Base-by-base conservation (phyloP, 1,140 invertebrate species). In the Acarapis woodi region DNA sequence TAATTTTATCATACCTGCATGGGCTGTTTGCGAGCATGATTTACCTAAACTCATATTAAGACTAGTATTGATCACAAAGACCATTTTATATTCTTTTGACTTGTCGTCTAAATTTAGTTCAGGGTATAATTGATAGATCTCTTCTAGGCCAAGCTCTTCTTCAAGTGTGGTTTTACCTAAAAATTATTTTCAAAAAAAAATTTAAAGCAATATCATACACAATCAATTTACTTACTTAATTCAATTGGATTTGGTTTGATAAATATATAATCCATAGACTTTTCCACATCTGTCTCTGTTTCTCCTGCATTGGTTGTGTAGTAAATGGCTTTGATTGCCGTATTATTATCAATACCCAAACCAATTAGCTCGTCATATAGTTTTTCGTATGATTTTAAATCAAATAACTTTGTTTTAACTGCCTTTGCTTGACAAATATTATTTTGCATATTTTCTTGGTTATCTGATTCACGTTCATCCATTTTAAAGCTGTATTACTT, bases 1-100 rank as follows among this genome's bases (percentile, higher is more conserved):
- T n/a, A n/a, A n/a, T n/a, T n/a, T n/a, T n/a, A n/a, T n/a, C n/a
- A n/a, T n/a, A n/a, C n/a, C 57, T n/a, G 64, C 65, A 52, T 68
- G 67, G 6, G 62, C 66, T 14, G 63, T 62, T 52, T 69, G 66
- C 12, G 65, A 62, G 9, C 63, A 63, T n/a, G 64, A 49, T 48
- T 69, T 69, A 3, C 67, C 67, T 12, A 59, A 48, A 5, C 65
- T 62, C 67, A 69, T 69, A 39, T 59, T 55, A 32, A 69, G 49
- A 24, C 57, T 55, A 21, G 45, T 49, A 48, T 69, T 69, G 2
- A 68, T 61, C n/a, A 68, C 61, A 53, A 68, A 65, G 22, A 65
- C 62, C 67, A 69, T 69, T 55, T 68, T 68, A 49, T 58, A 61
- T 16, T 51, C 46, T n/a, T n/a, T n/a, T n/a, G 28, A 56, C 53